Base-by-base conservation (phyloP, 1,140 invertebrate genomes). In the Scaptomyza hsui region DNA sequence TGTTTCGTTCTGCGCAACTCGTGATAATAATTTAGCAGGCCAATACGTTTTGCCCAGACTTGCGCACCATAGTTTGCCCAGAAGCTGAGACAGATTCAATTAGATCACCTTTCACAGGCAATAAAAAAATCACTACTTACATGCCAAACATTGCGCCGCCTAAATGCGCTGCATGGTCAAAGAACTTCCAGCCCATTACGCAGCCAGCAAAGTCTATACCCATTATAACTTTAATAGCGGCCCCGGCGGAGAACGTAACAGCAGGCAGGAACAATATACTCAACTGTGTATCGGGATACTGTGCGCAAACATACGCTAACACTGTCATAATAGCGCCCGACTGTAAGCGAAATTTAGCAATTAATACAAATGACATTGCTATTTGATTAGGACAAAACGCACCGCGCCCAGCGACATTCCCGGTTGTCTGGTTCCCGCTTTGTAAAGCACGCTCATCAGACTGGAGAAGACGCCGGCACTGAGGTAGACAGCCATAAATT, bases 81-180 rank as follows among this genome's bases (percentile, higher is more conserved):
- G 47, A 91, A 90, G 6, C 89, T 91, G 39, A 2, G 57, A 49
- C 24, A 12, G 0, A 9, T 26, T 4, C 5, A 26, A 6, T 42
- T 45, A 19, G 0, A 32, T 12, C 3, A 3, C n/a, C 12, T 37
- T 16, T 1, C 5, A 26, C 1, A n/a, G 6, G 3, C 3, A 19
- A 6, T 15, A 2, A 9, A 0, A 4, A 19, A 9, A 7, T 6
- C 5, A 1, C 1, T 49, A 89, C 90, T 88, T 72, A 98, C 96
- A 99, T 94, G 93, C 98, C 98, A 93, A 96, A 98, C 39, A 97
- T 81, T 37, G 96, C 95, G 52, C 98, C 98, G 48, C 97, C 97
- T 75, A 99, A 94, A 95, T 99, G 98, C 24, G 97, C 98, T n/a
- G 98, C 98, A 93, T 99, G 98, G 90, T 99, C 98, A 91, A 99